A percentile compares a stretch with the other conserved stretches of the same genome.
phyloP scores from a whole-genome alignment of 1,140 invertebrate genomes.

The Procambarus virginalis region DNA sequence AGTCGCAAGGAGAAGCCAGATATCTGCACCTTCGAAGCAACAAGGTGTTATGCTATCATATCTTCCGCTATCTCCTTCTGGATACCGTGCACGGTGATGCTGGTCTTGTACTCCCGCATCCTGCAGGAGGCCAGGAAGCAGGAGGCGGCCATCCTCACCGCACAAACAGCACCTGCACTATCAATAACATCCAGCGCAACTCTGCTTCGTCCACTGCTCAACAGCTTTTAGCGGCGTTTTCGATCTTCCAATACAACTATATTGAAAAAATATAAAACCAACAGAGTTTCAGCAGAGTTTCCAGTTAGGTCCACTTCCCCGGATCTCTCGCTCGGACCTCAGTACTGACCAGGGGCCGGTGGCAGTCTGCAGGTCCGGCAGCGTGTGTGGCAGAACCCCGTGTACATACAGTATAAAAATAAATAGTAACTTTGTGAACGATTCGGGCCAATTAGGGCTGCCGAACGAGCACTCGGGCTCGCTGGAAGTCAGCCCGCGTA shows the following conservation, averaged over 20 bases:
- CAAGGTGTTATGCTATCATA: constrained; percentile 89
- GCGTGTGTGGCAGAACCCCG: constrained; percentile 3
- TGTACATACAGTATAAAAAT: constrained; percentile 26
- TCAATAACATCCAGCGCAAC: constrained; percentile 48
- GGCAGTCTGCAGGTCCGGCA: constrained; percentile 15
- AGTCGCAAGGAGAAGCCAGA: constrained; percentile 79
- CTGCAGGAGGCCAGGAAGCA: constrained; percentile 94
- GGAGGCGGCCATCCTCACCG: constrained; percentile 78
- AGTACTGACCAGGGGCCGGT: constrained; percentile 23
- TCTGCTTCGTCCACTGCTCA: constrained; percentile 60
- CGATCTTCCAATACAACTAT: constrained; percentile 20
- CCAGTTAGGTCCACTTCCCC: constrained; percentile 49
- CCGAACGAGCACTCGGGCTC: constrained; percentile 36
- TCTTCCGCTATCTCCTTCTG: constrained; percentile 96
- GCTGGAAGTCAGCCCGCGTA: constrained; percentile 47
- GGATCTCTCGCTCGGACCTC: constrained; percentile 36
- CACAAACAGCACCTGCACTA: constrained; percentile 63
- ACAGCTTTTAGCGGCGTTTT: constrained; percentile 63
- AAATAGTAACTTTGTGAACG: constrained; percentile 33
- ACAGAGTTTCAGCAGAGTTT: constrained; percentile 15
- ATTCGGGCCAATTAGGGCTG: constrained; percentile 25
- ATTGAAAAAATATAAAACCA: constrained; percentile 21
- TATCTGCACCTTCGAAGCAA: constrained; percentile 84
- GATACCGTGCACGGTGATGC: constrained; percentile 95
- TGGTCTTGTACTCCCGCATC: constrained; percentile 94